Percentiles rank a stretch among this genome's conserved stretches.
Evolutionary conservation across 2,113 vertebrate species (phyloP).

Genomic region (Boulengeromyrus knoepffleri): DNA sequence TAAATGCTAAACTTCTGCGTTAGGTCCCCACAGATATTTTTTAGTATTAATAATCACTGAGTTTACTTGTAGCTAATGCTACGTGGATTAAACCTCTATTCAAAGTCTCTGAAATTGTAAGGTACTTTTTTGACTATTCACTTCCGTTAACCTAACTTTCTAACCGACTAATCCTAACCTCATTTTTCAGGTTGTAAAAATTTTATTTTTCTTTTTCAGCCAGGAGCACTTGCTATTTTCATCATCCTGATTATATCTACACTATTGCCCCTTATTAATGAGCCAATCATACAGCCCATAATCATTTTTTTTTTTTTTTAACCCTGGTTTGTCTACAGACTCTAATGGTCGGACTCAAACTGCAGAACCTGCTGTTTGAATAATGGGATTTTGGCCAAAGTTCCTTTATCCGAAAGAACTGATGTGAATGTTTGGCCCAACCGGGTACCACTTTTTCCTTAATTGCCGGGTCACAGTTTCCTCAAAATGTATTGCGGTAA

Average conservation of each 20-base stretch:
- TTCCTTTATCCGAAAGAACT: not conserved
- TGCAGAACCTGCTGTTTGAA: not conserved
- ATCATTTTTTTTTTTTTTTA: not conserved
- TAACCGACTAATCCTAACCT: not conserved
- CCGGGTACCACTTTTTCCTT: not conserved
- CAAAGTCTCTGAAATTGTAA: not conserved
- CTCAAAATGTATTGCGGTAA: not conserved
- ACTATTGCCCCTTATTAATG: conserved; percentile 1
- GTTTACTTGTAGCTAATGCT: not conserved
- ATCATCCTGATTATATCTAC: conserved; percentile 1
- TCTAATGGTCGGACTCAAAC: not conserved
- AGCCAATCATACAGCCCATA: not conserved
- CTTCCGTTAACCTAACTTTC: not conserved
- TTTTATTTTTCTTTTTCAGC: not conserved
- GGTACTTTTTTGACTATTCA: not conserved
- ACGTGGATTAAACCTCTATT: not conserved
- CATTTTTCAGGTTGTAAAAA: not conserved
- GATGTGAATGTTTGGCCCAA: not conserved
- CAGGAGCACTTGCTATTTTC: not conserved
- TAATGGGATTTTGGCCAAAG: not conserved
- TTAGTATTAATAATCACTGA: not conserved
- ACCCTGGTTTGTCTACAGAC: not conserved
- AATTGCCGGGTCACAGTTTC: not conserved
- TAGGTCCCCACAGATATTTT: not conserved
- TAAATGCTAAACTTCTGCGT: not conserved